These are phyloP conservation scores for Leptodactylus fuscus DNA, from an alignment of 2,113 vertebrate genomes.

Conservation along the genomic window DNA sequence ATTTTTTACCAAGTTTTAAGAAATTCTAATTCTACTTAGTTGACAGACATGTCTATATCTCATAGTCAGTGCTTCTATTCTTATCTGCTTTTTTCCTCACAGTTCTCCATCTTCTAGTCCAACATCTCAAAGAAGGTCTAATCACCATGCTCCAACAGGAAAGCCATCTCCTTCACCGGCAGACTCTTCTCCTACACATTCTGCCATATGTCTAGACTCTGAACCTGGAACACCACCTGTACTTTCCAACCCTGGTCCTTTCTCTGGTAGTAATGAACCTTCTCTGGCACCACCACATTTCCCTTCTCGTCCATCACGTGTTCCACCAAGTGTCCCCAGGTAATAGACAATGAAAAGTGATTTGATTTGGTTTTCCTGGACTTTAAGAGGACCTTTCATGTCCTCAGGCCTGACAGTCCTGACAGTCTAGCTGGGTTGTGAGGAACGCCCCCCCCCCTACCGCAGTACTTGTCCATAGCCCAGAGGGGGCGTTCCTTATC, in stretches of 20 bases:
- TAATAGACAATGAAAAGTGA: constrained; percentile 68
- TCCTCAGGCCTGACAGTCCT: no score
- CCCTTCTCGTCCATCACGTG: constrained; percentile 73
- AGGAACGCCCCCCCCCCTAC: no score
- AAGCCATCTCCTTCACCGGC: constrained; percentile 65
- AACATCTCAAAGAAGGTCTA: constrained; percentile 79
- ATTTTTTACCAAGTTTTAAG: no score
- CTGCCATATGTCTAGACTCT: constrained; percentile 72
- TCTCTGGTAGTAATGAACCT: constrained; percentile 74
- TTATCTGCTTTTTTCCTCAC: background rate
- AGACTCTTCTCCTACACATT: constrained; percentile 76
- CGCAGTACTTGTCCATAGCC: no score
- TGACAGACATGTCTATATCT: background rate
- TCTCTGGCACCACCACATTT: constrained; percentile 73
- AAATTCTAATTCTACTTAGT: no score
- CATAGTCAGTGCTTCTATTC: background rate
- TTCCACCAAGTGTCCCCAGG: constrained; percentile 85
- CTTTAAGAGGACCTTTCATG: no score
- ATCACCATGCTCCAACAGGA: constrained; percentile 64
- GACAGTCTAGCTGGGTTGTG: no score
- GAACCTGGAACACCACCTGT: constrained; percentile 76
- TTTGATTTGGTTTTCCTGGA: background rate
- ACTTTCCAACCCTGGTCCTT: constrained; percentile 72
- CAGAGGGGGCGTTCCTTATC: no score
- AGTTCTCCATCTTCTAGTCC: constrained; percentile 88